phyloP scores from a whole-genome alignment of 2,797 vertebrate species.

The Tauraco hartlaubi region DNA sequence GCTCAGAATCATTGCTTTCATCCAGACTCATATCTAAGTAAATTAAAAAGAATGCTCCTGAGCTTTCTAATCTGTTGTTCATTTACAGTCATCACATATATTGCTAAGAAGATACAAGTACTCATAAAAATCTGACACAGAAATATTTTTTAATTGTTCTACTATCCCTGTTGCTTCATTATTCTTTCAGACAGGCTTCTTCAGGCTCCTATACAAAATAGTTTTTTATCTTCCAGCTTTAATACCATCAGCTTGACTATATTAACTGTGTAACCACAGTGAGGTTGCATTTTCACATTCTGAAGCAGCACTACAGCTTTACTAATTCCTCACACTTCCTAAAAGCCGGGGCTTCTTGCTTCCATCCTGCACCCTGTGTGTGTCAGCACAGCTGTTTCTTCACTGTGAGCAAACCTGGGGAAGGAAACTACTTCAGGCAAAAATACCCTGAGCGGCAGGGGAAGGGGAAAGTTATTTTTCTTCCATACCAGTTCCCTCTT shows the following conservation, averaged over 20 bases:
- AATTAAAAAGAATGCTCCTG: conserved; percentile 19
- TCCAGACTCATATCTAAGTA: not conserved
- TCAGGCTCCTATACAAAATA: not conserved
- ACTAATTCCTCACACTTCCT: not conserved
- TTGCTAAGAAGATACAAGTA: not conserved
- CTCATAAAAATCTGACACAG: not conserved
- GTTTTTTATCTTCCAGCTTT: not conserved
- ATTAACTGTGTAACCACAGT: not conserved
- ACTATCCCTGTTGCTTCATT: not conserved
- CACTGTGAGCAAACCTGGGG: not conserved
- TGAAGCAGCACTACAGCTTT: not conserved
- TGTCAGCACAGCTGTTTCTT: not conserved
- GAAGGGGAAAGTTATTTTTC: not conserved
- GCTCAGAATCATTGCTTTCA: conserved; percentile 15
- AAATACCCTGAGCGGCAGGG: not conserved
- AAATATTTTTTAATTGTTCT: not conserved
- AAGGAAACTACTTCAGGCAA: not conserved
- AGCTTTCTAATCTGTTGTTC: not conserved
- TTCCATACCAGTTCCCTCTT: not conserved
- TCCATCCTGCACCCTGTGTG: not conserved
- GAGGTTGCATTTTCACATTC: not conserved
- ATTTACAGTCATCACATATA: not conserved
- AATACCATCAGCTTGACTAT: not conserved
- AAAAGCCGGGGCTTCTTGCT: not conserved
- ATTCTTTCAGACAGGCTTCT: not conserved